A percentile compares a stretch with the other conserved stretches of the same genome.
Evolutionary conservation across 2,113 vertebrate species (phyloP).

Genomic region (Myxocyprinus asiaticus): DNA sequence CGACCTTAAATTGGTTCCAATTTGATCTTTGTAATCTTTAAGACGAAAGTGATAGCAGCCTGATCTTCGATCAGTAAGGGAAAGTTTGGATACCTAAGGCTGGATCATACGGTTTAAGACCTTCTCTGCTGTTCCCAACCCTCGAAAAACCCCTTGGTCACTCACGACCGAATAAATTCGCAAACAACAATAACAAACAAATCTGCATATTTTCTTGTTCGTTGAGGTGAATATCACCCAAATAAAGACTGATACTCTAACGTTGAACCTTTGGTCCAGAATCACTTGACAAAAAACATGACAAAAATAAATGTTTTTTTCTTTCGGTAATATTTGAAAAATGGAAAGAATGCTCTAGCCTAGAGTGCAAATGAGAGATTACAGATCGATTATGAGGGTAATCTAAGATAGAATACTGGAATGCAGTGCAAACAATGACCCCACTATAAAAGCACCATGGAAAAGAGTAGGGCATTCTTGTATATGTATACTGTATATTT

Average conservation of each 20-base stretch:
- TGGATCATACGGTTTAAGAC: constrained; percentile 41
- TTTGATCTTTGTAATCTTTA: constrained; percentile 22
- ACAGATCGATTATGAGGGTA: constrained; percentile 74
- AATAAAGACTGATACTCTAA: constrained; percentile 63
- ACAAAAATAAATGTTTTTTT: constrained; percentile 67
- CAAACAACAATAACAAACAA: constrained; percentile 54
- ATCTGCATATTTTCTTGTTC: constrained; percentile 59
- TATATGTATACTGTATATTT: constrained; percentile 38
- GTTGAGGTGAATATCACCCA: constrained; percentile 68
- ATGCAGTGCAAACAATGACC: constrained; percentile 76
- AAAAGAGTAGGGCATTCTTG: constrained; percentile 64
- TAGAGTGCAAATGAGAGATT: constrained; percentile 79
- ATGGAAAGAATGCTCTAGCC: constrained; percentile 72
- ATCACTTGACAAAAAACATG: constrained; percentile 74
- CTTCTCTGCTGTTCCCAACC: constrained; percentile 40
- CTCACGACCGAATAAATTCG: constrained; percentile 35
- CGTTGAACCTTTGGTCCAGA: constrained; percentile 79
- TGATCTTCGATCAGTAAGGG: constrained; percentile 54
- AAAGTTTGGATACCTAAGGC: constrained; percentile 51
- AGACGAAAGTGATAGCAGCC: constrained; percentile 55
- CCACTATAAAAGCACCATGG: constrained; percentile 60
- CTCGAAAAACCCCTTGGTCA: constrained; percentile 29
- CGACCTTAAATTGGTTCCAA: constrained; percentile 25
- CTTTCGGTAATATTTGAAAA: constrained; percentile 73
- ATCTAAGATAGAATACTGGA: constrained; percentile 76